Percentiles rank a stretch among this genome's conserved stretches.
phyloP scores from a whole-genome alignment of 53 echinoderm and acorn worm species.

The Paelopatides confundens region DNA sequence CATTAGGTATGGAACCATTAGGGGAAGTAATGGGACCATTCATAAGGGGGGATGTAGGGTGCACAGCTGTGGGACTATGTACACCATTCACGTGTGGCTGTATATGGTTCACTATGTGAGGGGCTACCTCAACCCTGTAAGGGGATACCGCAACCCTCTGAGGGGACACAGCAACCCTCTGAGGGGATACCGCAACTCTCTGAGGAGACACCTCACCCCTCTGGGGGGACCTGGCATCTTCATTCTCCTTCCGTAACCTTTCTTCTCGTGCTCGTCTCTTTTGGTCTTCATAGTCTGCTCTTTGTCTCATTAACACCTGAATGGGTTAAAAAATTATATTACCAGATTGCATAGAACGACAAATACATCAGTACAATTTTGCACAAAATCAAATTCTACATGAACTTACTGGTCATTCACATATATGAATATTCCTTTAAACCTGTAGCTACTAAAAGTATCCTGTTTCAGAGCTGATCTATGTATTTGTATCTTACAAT shows the following conservation, averaged over 20 bases:
- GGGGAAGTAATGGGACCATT: conserved; percentile 12
- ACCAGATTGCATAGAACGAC: no score
- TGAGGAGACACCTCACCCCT: not conserved
- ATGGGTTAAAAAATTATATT: not conserved
- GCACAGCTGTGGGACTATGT: conserved; percentile 10
- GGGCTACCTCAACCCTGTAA: not conserved
- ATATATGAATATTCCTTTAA: no score
- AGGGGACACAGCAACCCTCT: not conserved
- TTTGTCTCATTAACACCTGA: conserved; percentile 90
- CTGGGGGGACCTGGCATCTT: conserved; percentile 52
- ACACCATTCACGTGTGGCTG: conserved; percentile 30
- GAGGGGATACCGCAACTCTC: not conserved
- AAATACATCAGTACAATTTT: no score
- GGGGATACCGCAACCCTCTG: not conserved
- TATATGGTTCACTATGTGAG: not conserved
- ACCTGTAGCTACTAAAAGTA: no score
- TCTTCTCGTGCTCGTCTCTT: conserved; percentile 80
- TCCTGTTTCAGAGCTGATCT: no score
- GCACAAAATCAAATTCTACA: no score
- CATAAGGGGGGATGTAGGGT: not conserved
- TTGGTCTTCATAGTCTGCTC: conserved; percentile 86
- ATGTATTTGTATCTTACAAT: no score
- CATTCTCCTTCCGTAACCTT: conserved; percentile 64
- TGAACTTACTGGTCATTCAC: no score
- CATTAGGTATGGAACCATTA: not conserved